Evolutionary conservation across 2,797 vertebrate genomes (phyloP), one percentile per base, ranked within the genome.

Genomic region (Hipposideros larvatus): DNA sequence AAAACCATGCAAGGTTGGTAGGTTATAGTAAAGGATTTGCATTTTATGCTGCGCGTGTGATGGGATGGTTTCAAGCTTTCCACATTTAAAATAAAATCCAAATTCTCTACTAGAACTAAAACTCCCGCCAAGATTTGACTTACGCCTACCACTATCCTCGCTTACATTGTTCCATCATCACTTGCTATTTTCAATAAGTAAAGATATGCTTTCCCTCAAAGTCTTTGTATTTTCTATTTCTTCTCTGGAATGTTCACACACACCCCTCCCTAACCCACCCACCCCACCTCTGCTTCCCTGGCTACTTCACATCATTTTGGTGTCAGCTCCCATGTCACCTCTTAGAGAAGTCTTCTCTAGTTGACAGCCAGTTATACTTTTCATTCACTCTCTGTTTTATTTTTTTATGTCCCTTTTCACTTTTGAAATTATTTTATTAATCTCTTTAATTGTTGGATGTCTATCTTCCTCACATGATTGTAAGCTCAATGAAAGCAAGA

Each of bases 71-170:
- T 86, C 57, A 6, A 55, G 48, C 48, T 51, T 51, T 51, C 57
- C 26, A 75, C 24, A 91, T 48, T n/a, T 61, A 85, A 26, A 80
- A 78, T 75, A 82, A 96, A 96, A 88, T 75, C n/a, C 66, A 70
- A 80, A 79, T 22, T 70, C n/a, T 53, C 74, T 24, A 68, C 28
- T 84, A 21, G 75, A 51, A 71, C 37, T 75, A 71, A 65, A 88
- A 91, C 9, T 79, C 13, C 7, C 11, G 63, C 16, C 28, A 90
- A n/a, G 26, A 57, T 75, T 57, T 68, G 43, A 18, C 21, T 57
- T 46, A 41, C n/a, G 24, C 19, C 43, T 87, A 63, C 14, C 28
- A 57, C 28, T 75, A 46, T 71, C 63, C 55, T 70, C 21, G 1
- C 22, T 90, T 66, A 26, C 13, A 84, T 82, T 87, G 41, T 61